Base-by-base conservation (phyloP, 2,113 vertebrate species). In the Onychostruthus taczanowskii region DNA sequence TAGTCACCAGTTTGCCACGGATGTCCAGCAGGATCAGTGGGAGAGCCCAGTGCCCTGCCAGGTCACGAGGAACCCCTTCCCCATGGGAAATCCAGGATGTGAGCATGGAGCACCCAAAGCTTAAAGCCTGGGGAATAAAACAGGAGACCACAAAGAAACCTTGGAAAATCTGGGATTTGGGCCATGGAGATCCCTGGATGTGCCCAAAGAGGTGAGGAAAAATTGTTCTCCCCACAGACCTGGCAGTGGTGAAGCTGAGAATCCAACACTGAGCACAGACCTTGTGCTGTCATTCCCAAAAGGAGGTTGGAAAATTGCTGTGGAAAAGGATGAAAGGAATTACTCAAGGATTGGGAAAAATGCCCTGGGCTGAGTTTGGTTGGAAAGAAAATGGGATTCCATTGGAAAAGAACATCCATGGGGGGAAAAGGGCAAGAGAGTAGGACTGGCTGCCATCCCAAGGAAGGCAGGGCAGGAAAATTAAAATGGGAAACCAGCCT, bases 321-420 rank as follows among this genome's bases (percentile, higher is more conserved):
- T 33, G 49, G 64, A 58, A 58, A 73, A 77, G 28, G 79, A 68
- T 15, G 31, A 63, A 62, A 53, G 75, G 46, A 91, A 77, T 63
- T 53, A 30, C 44, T 64, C 49, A 39, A 49, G 39, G 69, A 77
- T 49, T 41, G 64, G 80, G 73, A 30, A 82, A 91, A 53, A 76
- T 3, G 2, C 41, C 86, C 58, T 0, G 0, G 28, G 19, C 62
- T 37, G 47, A 77, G 75, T 35, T 73, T 7, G 2, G 43, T 0
- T 24, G 70, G 69, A 76, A 39, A 76, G 49, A 16, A 85, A 73
- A 58, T n/a, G 59, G 20, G 47, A 68, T 95, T 68, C 75, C 47
- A 9, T 0, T 7, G 74, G 75, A 26, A 58, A 47, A 62, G 9
- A 20, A 56, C 30, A 41, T 47, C 58, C 53, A 24, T 1, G 11